Conservation (phyloP, 2,888 invertebrate species). For the Nomada hirtipes region DNA sequence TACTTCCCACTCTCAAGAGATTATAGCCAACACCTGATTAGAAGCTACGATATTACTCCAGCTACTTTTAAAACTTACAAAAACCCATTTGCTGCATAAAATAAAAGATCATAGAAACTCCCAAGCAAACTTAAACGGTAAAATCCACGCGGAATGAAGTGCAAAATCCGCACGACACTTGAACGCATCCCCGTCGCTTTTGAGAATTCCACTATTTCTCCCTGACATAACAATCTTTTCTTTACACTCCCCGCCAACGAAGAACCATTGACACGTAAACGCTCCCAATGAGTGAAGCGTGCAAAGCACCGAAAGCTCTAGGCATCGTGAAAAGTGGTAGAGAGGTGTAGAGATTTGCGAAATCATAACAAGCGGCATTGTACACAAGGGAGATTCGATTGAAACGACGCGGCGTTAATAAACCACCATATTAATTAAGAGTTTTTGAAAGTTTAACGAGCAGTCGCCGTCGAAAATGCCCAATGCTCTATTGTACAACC, state of each 20-base stretch:
- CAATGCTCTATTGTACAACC: background rate
- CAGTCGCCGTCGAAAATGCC: constrained; percentile 12
- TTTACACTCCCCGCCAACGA: background rate
- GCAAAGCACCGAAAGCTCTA: background rate
- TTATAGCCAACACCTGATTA: too few species aligned
- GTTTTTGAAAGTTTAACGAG: constrained; percentile 10
- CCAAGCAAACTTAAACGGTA: background rate
- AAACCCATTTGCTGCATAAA: background rate
- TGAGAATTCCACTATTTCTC: constrained; percentile 4
- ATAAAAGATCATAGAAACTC: background rate
- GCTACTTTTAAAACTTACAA: background rate
- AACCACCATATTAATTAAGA: constrained; percentile 10
- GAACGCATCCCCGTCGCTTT: background rate
- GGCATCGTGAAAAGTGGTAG: background rate
- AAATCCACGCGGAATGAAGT: background rate
- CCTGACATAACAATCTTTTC: background rate
- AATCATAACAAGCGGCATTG: background rate
- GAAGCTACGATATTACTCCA: too few species aligned
- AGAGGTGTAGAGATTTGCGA: too few species aligned
- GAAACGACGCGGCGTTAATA: background rate
- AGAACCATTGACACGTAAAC: constrained; percentile 2
- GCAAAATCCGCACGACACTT: background rate
- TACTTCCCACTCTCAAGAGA: too few species aligned
- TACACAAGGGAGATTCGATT: background rate
- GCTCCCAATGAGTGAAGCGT: background rate